These are phyloP conservation scores for Meloidogyne exigua DNA, from an alignment of 1,140 invertebrate species.

Conservation along the genomic window DNA sequence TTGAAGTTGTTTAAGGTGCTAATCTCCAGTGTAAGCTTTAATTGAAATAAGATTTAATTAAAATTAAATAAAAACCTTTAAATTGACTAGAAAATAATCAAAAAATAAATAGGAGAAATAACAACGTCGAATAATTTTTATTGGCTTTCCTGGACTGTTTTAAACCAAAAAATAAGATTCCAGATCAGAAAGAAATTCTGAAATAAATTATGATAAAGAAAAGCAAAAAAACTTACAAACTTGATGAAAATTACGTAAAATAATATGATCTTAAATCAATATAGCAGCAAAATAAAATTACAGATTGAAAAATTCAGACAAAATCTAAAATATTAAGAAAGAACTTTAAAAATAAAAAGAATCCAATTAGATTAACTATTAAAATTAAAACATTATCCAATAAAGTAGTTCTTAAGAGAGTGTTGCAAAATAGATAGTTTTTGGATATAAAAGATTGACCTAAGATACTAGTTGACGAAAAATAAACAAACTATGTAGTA, in stretches of 20 bases:
- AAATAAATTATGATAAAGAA: neutral
- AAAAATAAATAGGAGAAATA: conserved; percentile 10
- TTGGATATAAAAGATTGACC: neutral
- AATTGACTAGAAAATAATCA: conserved; percentile 6
- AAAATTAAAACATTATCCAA: neutral
- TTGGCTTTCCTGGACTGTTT: neutral
- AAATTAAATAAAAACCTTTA: conserved; percentile 20
- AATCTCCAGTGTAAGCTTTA: conserved; percentile 18
- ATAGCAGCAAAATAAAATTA: neutral
- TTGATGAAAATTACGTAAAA: conserved; percentile 7
- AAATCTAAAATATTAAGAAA: neutral
- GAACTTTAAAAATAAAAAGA: neutral
- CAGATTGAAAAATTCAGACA: neutral
- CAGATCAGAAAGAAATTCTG: neutral
- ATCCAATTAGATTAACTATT: neutral
- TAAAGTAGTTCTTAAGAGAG: neutral
- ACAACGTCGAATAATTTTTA: conserved; percentile 6
- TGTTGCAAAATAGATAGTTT: neutral
- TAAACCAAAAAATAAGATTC: neutral
- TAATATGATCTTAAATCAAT: neutral
- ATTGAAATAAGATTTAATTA: neutral
- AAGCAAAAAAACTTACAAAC: neutral
- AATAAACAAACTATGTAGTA: neutral
- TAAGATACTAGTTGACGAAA: neutral
- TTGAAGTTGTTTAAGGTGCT: neutral